Conservation (phyloP, 2,888 invertebrate species). For the Sycophila texana region DNA sequence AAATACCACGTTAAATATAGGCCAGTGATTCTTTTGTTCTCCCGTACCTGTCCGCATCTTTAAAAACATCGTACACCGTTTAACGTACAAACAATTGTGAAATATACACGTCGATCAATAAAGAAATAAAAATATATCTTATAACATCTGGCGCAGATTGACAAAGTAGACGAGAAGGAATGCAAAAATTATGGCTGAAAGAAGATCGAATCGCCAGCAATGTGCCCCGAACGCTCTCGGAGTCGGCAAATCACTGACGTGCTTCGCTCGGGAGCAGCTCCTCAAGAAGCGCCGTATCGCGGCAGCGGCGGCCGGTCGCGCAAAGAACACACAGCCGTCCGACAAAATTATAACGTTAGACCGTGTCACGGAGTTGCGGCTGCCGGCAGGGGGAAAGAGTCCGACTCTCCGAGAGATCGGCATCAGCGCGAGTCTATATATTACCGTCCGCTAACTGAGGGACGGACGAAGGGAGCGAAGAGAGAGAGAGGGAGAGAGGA, state of each 20-base stretch:
- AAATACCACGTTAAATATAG: too few relatives aligned
- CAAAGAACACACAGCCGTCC: constrained; percentile 16
- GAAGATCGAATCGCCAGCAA: background rate
- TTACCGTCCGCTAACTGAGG: background rate
- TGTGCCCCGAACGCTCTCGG: too few relatives aligned
- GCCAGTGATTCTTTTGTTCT: too few relatives aligned
- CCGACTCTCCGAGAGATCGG: background rate
- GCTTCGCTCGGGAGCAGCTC: background rate
- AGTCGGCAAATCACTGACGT: background rate
- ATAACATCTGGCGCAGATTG: too few relatives aligned
- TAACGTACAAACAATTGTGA: too few relatives aligned
- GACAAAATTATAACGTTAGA: constrained; percentile 50
- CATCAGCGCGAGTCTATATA: constrained; percentile 30
- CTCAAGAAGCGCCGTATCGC: background rate
- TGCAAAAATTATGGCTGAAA: background rate
- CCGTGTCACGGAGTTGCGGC: constrained; percentile 18
- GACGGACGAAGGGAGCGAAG: background rate
- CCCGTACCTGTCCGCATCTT: too few relatives aligned
- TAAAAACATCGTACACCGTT: too few relatives aligned
- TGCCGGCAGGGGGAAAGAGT: too few relatives aligned
- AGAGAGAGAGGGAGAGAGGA: background rate
- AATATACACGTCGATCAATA: too few relatives aligned
- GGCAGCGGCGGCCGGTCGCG: background rate
- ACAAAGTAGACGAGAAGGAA: too few relatives aligned
- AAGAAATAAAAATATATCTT: too few relatives aligned